phyloP scores from a whole-genome alignment of 2,797 vertebrate genomes.

The Bovichtus diacanthus region DNA sequence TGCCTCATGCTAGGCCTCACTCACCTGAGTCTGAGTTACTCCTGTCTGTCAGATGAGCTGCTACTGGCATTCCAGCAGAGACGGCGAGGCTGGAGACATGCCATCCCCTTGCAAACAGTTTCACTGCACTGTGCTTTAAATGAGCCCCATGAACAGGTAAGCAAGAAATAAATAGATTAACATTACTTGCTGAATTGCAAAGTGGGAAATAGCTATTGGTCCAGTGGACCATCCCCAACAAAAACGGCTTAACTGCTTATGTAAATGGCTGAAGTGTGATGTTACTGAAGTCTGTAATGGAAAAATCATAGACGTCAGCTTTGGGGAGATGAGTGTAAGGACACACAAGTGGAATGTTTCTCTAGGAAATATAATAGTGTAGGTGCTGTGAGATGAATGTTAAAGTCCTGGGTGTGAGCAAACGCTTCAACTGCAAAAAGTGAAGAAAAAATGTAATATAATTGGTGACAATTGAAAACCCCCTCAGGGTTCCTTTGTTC shows the following conservation, averaged over 20 bases:
- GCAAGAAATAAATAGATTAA: not conserved
- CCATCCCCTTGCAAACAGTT: conserved; percentile 66
- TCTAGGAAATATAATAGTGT: not conserved
- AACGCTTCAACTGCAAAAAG: conserved; percentile 14
- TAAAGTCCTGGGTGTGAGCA: not conserved
- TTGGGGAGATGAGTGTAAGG: not conserved
- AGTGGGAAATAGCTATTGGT: not conserved
- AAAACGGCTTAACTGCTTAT: not conserved
- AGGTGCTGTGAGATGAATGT: not conserved
- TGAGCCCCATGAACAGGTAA: conserved; percentile 72
- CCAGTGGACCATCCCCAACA: not conserved
- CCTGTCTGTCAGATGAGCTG: conserved; percentile 82
- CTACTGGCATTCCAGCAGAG: conserved; percentile 66
- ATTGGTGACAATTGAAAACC: not conserved
- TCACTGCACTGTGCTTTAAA: conserved; percentile 80
- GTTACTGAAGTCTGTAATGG: not conserved
- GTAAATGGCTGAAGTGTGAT: not conserved
- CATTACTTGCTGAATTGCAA: not conserved
- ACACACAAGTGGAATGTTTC: not conserved
- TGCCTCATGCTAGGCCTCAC: conserved; percentile 67
- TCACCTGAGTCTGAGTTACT: conserved; percentile 80
- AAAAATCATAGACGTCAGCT: conserved; percentile 10
- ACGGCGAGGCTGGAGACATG: not conserved
- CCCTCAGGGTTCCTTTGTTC: conserved; percentile 7
- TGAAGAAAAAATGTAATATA: not conserved